Base-by-base conservation (phyloP, 2,888 invertebrate species). In the Heliconius erato region DNA sequence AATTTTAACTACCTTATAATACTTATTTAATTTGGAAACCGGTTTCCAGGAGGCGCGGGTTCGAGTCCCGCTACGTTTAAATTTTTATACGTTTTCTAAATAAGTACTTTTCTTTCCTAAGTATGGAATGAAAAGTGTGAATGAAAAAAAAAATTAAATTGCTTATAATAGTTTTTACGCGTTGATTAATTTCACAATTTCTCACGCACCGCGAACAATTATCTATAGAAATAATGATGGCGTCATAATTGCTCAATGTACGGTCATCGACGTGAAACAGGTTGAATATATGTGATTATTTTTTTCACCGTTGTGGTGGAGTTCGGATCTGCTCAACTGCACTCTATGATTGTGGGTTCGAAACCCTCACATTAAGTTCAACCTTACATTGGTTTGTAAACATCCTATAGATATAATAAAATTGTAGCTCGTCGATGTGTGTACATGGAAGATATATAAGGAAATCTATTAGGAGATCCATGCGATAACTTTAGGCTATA, bases 151-250 rank as follows among this genome's bases (percentile, higher is more conserved):
- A 28, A 28, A 28, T 28, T 28, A 28, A 28, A 28, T 28, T 28
- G 32, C 32, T 32, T 79, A 74, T 54, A 65, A 65, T 49, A 49
- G n/a, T n/a, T 72, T 54, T 65, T 71, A 83, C 65, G 79, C 76
- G 54, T 69, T 63, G 79, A 79, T 77, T 77, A 65, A 77, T 79
- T 83, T 83, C 65, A 79, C 76, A 83, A 83, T 81, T 65, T 72
- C 59, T 79, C 81, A 83, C 83, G 83, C 83, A 81, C 63, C 32
- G 2, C 71, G n/a, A 26, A 32, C 67, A 14, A 80, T 80, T 74
- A 79, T 26, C 40, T 28, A 68, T 44, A 44, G 44, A 72, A 72
- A 26, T 68, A 49, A 59, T 68, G n/a, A 67, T 74, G 67, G 49
- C 68, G 76, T 76, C 35, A 63, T 68, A 44, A 35, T 80, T 80